Percentiles rank a stretch among this genome's conserved stretches.
These are phyloP conservation scores for Xylocampa areola DNA, from an alignment of 2,888 invertebrate genomes.

Conservation along the genomic window DNA sequence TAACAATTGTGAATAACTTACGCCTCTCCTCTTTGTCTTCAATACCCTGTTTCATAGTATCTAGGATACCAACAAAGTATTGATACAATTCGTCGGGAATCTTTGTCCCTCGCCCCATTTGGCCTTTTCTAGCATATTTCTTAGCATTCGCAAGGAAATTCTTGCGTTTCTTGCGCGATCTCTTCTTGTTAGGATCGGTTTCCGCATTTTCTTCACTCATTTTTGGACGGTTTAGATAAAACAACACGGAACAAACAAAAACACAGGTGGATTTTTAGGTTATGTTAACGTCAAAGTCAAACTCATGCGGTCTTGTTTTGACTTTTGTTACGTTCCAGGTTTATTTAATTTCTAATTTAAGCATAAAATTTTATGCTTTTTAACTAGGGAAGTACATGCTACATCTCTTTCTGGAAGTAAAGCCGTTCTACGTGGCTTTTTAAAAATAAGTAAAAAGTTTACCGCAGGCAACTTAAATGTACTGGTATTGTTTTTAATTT, in stretches of 20 bases:
- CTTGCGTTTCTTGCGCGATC: slow-evolving; percentile 91
- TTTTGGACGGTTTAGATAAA: slow-evolving; percentile 30
- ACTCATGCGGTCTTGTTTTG: slow-evolving; percentile 45
- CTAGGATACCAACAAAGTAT: slow-evolving; percentile 94
- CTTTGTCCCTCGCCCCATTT: slow-evolving; percentile 92
- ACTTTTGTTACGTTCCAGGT: slow-evolving; percentile 14
- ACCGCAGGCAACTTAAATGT: too few relatives aligned
- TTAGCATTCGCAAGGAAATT: slow-evolving; percentile 92
- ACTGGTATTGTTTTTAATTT: too few relatives aligned
- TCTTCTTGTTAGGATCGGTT: slow-evolving; percentile 75
- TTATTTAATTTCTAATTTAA: not conserved
- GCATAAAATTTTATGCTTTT: too few relatives aligned
- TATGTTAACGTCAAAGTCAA: slow-evolving; percentile 62
- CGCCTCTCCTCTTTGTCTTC: slow-evolving; percentile 93
- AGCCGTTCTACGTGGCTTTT: too few relatives aligned
- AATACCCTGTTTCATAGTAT: slow-evolving; percentile 92
- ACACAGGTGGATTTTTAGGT: slow-evolving; percentile 56
- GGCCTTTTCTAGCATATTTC: slow-evolving; percentile 93
- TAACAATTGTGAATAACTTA: slow-evolving; percentile 69
- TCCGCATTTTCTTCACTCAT: slow-evolving; percentile 74
- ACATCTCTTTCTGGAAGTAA: too few relatives aligned
- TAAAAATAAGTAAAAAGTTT: too few relatives aligned
- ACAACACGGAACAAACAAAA: slow-evolving; percentile 25
- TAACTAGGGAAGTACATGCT: too few relatives aligned
- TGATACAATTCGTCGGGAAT: slow-evolving; percentile 93